Evolutionary conservation across 2,888 invertebrate genomes (phyloP).

Genomic region (Tinea semifulvella): DNA sequence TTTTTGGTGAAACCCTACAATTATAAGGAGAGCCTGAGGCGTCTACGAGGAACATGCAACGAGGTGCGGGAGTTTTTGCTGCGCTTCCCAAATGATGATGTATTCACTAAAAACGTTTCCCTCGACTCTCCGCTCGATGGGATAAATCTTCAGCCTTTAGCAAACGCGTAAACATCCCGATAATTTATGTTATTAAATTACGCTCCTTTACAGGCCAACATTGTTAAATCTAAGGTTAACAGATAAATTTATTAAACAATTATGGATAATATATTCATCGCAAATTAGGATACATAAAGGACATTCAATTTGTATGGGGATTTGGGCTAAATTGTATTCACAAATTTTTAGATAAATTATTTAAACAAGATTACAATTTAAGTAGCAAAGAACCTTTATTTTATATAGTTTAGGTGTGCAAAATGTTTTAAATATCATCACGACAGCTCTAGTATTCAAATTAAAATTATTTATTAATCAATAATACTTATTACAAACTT

Average conservation of each 20-base stretch:
- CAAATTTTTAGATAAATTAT: too few species aligned
- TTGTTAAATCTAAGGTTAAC: neutral
- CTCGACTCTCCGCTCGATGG: slow-evolving; percentile 21
- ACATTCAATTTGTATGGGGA: too few species aligned
- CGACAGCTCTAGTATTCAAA: too few species aligned
- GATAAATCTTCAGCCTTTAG: slow-evolving; percentile 27
- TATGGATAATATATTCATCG: neutral
- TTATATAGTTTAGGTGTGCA: too few species aligned
- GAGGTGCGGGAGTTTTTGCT: slow-evolving; percentile 51
- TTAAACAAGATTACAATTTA: too few species aligned
- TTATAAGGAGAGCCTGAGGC: slow-evolving; percentile 63
- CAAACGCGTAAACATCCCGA: slow-evolving; percentile 6
- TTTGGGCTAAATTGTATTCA: too few species aligned
- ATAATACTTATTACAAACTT: too few species aligned
- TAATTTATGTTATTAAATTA: slow-evolving; percentile 12
- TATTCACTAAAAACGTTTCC: slow-evolving; percentile 38
- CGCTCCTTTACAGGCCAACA: slow-evolving; percentile 1
- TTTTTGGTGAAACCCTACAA: slow-evolving; percentile 65
- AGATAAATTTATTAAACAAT: neutral
- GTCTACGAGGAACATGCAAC: slow-evolving; percentile 51
- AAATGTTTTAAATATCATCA: too few species aligned
- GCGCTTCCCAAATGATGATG: slow-evolving; percentile 51
- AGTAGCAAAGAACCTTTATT: too few species aligned
- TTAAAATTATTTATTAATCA: too few species aligned
- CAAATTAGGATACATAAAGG: neutral